Evolutionary conservation across 2,113 vertebrate genomes (phyloP).

Genomic region (Phyllostomus hastatus): DNA sequence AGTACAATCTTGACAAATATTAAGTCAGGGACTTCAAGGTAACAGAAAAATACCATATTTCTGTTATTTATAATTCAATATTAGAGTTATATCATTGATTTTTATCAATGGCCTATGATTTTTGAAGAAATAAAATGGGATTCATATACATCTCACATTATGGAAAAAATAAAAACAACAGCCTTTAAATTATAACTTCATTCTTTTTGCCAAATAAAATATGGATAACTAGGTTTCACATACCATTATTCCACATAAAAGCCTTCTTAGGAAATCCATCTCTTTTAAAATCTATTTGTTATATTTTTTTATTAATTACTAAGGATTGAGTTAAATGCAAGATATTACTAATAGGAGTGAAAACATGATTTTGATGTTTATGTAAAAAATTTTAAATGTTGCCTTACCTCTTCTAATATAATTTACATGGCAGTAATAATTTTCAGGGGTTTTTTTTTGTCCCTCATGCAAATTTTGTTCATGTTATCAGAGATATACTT

Average conservation of each 20-base stretch:
- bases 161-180: not conserved
- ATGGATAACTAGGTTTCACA: not conserved
- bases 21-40: not conserved
- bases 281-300: not conserved
- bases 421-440: not conserved
- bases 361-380: not conserved
- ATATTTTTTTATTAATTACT: not conserved
- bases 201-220: not conserved
- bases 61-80: not conserved
- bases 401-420: not conserved
- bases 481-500: not conserved
- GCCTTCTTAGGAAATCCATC: not conserved
- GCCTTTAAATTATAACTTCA: not conserved
- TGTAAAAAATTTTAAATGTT: not conserved
- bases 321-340: not conserved
- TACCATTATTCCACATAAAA: not conserved
- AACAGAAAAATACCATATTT: not conserved
- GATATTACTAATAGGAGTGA: not conserved
- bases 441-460: not conserved
- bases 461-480: not conserved
- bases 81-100: not conserved
- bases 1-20: not conserved
- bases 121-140: not conserved
- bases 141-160: not conserved
- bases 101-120: not conserved